phyloP scores from a whole-genome alignment of 2,888 invertebrate genomes.

The Hermaeophaga mercurialis region DNA sequence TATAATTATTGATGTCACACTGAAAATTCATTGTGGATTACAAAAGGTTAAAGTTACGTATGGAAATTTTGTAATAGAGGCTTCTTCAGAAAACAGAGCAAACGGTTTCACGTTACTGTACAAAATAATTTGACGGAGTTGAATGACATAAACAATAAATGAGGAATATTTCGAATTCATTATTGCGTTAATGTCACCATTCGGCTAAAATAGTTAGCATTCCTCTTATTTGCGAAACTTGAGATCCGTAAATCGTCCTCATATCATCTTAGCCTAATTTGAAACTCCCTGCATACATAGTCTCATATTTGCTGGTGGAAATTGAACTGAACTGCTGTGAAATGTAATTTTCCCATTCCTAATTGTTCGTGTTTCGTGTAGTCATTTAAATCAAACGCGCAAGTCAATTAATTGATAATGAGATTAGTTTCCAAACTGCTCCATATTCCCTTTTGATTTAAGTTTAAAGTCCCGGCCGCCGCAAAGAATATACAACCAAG shows the following conservation, averaged over 20 bases:
- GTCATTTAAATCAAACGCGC: conserved; percentile 38
- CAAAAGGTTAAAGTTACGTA: too few species aligned
- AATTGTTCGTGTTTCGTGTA: conserved; percentile 36
- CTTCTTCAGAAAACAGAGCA: too few species aligned
- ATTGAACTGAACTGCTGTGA: conserved; percentile 32
- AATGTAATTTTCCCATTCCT: conserved; percentile 34
- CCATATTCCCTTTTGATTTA: conserved; percentile 32
- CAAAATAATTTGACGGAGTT: too few species aligned
- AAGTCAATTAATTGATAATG: conserved; percentile 40
- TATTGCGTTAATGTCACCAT: conserved; percentile 9
- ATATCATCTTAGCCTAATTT: conserved; percentile 26
- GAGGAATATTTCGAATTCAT: conserved; percentile 23
- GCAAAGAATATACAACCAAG: conserved; percentile 16
- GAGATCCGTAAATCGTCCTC: conserved; percentile 19
- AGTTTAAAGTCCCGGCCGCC: conserved; percentile 19
- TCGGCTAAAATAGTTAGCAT: conserved; percentile 16
- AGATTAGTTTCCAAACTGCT: conserved; percentile 39
- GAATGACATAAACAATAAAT: conserved; percentile 8
- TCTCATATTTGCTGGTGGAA: conserved; percentile 30
- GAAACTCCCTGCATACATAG: conserved; percentile 27
- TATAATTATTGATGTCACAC: too few species aligned
- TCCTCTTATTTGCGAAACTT: conserved; percentile 20
- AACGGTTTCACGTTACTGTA: too few species aligned
- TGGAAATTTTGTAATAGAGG: too few species aligned
- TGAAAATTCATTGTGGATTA: too few species aligned